Percentiles rank a stretch among this genome's conserved stretches.
Conservation (phyloP, 2,888 invertebrate species). For the Mycalesis mineus region DNA sequence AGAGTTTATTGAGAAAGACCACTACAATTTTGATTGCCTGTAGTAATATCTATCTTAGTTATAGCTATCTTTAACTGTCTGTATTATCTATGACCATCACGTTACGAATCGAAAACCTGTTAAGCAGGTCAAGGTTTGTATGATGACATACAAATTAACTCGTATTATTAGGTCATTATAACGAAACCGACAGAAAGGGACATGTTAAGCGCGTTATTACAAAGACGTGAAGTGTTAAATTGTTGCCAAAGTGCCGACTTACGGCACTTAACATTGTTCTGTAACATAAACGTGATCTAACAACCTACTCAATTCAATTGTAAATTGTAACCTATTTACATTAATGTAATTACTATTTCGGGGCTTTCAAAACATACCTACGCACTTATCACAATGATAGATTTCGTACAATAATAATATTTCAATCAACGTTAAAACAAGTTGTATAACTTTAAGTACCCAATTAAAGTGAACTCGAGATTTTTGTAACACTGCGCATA, state of each 20-base stretch:
- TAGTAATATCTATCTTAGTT: no score
- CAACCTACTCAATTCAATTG: background rate
- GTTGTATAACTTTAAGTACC: background rate
- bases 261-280: background rate
- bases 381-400: background rate
- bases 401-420: background rate
- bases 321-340: background rate
- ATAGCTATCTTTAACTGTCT: no score
- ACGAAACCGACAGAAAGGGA: background rate
- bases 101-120: background rate
- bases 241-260: background rate
- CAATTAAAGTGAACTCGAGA: background rate
- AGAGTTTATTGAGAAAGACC: no score
- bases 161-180: background rate
- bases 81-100: no score
- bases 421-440: background rate
- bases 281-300: conserved; percentile 1
- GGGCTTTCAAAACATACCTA: background rate
- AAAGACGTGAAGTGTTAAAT: background rate
- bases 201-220: background rate
- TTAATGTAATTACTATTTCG: background rate
- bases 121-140: background rate
- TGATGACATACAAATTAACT: background rate
- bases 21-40: no score
- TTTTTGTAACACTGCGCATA: background rate